These are phyloP conservation scores for Hypotaenidia philippensis DNA, from an alignment of 2,797 vertebrate species.

Conservation along the genomic window DNA sequence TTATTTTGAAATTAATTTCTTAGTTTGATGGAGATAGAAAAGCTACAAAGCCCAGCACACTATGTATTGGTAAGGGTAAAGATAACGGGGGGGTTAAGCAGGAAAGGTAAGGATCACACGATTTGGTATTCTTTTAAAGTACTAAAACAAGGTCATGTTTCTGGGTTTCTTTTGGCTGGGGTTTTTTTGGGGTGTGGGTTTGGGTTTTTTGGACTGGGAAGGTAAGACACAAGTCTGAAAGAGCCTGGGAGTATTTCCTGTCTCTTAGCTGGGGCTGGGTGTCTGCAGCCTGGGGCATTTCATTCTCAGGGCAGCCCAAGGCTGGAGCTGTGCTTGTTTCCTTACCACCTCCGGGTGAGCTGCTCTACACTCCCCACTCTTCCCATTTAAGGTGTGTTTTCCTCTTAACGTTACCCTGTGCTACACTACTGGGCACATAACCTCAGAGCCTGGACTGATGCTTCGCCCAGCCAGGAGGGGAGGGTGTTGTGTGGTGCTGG, in stretches of 20 bases:
- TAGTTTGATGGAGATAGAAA: not conserved
- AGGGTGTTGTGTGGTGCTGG: not conserved
- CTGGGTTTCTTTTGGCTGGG: accelerated
- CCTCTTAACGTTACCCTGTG: not conserved
- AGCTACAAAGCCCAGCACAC: not conserved
- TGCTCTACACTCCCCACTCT: not conserved
- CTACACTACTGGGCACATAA: not conserved
- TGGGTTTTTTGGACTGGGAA: not conserved
- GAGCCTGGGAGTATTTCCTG: not conserved
- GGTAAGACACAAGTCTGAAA: not conserved
- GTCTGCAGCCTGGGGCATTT: not conserved
- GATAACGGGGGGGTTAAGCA: not conserved
- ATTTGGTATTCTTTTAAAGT: not conserved
- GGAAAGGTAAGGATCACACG: not conserved
- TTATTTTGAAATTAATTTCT: not conserved
- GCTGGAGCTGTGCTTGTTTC: not conserved
- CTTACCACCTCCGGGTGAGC: not conserved
- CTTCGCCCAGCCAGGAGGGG: not conserved
- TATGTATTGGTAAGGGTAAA: not conserved
- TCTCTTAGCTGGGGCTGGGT: not conserved
- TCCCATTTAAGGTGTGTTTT: not conserved
- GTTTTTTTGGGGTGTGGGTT: no score
- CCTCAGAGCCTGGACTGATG: not conserved
- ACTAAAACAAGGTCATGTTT: not conserved
- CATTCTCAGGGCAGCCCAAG: not conserved